These are phyloP conservation scores for Synanthedon andrenaeformis DNA, from an alignment of 2,888 invertebrate genomes.

Conservation along the genomic window DNA sequence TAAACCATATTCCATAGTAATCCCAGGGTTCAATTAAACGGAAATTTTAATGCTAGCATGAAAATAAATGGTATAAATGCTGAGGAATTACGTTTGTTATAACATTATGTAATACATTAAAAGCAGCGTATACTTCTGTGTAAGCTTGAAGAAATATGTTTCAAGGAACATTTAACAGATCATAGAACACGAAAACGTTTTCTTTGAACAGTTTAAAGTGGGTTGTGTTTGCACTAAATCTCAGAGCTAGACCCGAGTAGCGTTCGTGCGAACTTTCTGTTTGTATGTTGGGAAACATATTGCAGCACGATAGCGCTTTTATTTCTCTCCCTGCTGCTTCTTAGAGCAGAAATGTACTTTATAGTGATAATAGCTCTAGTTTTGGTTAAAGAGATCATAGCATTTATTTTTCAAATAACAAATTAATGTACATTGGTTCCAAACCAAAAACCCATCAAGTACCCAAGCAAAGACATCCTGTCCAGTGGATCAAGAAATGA, in stretches of 20 bases:
- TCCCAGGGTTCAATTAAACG: no score
- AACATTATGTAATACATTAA: background rate
- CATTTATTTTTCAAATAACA: no score
- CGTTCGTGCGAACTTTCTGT: slow-evolving; percentile 12
- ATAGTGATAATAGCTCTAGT: background rate
- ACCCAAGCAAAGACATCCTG: no score
- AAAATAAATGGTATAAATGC: no score
- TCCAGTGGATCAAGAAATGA: no score
- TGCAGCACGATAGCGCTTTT: slow-evolving; percentile 42
- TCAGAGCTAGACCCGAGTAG: slow-evolving; percentile 15
- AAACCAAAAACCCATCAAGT: no score
- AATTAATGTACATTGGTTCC: no score
- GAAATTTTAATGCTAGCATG: no score
- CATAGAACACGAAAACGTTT: slow-evolving; percentile 9
- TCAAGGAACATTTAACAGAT: background rate
- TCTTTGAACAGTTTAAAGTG: slow-evolving; percentile 24
- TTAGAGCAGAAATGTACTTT: slow-evolving; percentile 26
- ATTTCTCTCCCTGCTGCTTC: slow-evolving; percentile 28
- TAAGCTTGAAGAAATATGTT: background rate
- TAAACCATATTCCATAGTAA: no score
- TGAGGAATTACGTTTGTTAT: no score
- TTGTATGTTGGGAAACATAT: slow-evolving; percentile 34
- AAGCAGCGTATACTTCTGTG: background rate
- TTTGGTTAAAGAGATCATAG: no score
- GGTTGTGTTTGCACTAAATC: slow-evolving; percentile 28